Evolutionary conservation across 1,140 invertebrate species (phyloP).

Genomic region (Megalonaias nervosa): DNA sequence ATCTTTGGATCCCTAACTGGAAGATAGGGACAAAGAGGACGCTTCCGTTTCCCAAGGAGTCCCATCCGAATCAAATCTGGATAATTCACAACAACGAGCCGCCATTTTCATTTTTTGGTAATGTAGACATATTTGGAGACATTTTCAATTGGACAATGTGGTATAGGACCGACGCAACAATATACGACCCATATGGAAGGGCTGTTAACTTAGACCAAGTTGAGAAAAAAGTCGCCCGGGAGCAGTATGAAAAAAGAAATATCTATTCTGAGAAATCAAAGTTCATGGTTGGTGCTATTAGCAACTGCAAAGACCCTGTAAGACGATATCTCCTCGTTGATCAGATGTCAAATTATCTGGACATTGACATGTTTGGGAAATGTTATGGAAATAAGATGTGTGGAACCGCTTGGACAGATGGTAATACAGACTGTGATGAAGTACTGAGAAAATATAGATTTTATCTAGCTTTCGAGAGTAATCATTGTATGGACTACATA

Average conservation of each 20-base stretch:
- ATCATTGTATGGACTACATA: slow-evolving; percentile 68
- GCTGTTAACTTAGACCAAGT: slow-evolving; percentile 22
- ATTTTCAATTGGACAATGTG: slow-evolving; percentile 62
- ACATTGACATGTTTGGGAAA: slow-evolving; percentile 78
- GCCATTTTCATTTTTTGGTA: slow-evolving; percentile 42
- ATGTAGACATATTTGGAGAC: slow-evolving; percentile 27
- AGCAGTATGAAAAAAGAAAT: slow-evolving; percentile 19
- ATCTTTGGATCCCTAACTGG: slow-evolving; percentile 33
- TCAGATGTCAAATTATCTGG: slow-evolving; percentile 74
- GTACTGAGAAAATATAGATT: slow-evolving; percentile 87
- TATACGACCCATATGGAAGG: slow-evolving; percentile 46
- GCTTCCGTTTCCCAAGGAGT: slow-evolving; percentile 35
- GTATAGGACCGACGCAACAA: slow-evolving; percentile 53
- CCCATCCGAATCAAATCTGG: slow-evolving; percentile 50
- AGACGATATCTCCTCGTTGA: slow-evolving; percentile 74
- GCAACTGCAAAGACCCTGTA: slow-evolving; percentile 76
- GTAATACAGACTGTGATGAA: slow-evolving; percentile 46
- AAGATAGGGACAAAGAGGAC: slow-evolving; percentile 19
- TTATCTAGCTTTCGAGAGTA: slow-evolving; percentile 74
- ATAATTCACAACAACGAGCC: slow-evolving; percentile 53
- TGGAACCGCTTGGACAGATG: slow-evolving; percentile 37
- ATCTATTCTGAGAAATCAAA: slow-evolving; percentile 35
- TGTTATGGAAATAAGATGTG: slow-evolving; percentile 63
- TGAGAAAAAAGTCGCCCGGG: slow-evolving; percentile 6
- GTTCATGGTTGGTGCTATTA: slow-evolving; percentile 77